Evolutionary conservation across 2,113 vertebrate species (phyloP), one percentile per base, ranked within the genome.

Genomic region (Ranitomeya variabilis): DNA sequence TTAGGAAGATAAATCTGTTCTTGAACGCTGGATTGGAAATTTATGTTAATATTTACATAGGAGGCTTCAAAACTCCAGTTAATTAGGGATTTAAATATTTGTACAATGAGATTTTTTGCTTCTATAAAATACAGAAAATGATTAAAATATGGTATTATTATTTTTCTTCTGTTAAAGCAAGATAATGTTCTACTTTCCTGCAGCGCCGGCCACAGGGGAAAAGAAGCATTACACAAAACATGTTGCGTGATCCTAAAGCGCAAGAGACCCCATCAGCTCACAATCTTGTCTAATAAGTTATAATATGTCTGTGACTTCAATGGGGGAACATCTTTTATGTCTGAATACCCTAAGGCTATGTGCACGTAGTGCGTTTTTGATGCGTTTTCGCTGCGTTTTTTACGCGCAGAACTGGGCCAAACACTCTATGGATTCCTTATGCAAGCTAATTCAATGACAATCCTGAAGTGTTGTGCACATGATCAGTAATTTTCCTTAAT

Each of bases 51-150:
- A 82, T 88, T 88, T 88, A 88, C 82, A 89, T 69, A 1, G 89
- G 92, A 89, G 87, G 91, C 83, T 90, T 89, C 87, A 91, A 92
- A 92, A 51, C 80, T 86, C 86, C 26, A 79, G 83, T 86, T 81
- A 87, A 83, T 87, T 91, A 90, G 89, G 86, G 89, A 91, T 90
- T 91, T 19, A 80, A 89, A 90, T 93, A 92, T 91, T 90, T 14
- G 2, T 88, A 92, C 92, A 92, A 89, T 90, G 91, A 90, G 93
- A 91, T 91, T 90, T 45, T 92, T 74, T 57, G 89, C 87, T 89
- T 92, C 92, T 90, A 23, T 51, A 60, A 60, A 18, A 77, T 11
- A 21, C 8, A 21, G 23, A 31, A 60, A 81, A 81, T 16, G 7
- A 81, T 31, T 26, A 59, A 23, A 79, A 45, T 57, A 79, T 13